phyloP scores from a whole-genome alignment of 2,113 vertebrate species.

The Spilogale gracilis region DNA sequence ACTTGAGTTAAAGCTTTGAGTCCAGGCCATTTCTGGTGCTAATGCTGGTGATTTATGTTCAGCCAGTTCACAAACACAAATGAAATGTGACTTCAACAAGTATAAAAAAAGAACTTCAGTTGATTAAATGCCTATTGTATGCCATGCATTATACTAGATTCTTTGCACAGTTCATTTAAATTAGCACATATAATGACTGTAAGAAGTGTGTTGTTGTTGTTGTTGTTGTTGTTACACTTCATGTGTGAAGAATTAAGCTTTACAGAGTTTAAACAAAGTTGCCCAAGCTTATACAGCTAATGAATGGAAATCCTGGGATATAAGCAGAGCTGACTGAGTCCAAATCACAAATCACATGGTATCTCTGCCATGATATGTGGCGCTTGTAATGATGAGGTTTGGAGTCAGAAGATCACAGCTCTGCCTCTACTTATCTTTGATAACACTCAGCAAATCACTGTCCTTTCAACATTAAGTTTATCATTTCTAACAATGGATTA shows the following conservation, averaged over 20 bases:
- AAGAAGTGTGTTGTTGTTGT: background rate
- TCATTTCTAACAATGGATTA: constrained; percentile 43
- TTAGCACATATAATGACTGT: background rate
- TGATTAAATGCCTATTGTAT: background rate
- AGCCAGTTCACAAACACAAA: constrained; percentile 79
- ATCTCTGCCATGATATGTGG: background rate
- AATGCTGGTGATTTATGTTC: constrained; percentile 61
- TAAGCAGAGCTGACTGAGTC: background rate
- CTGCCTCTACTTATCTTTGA: background rate
- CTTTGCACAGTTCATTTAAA: background rate
- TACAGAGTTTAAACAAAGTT: constrained; percentile 21
- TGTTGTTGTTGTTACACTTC: background rate
- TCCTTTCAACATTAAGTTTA: constrained; percentile 7
- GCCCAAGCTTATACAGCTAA: background rate
- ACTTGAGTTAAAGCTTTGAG: constrained; percentile 45
- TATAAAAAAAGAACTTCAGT: background rate
- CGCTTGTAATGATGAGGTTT: background rate
- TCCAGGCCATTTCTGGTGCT: constrained; percentile 74
- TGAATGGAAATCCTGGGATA: background rate
- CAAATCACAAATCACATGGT: background rate
- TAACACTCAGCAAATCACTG: constrained; percentile 19
- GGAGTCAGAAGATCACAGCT: background rate
- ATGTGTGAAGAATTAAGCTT: constrained; percentile 12
- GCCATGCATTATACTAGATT: background rate
- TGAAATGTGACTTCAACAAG: constrained; percentile 61